Evolutionary conservation across 2,888 invertebrate species (phyloP), one percentile per base, ranked within the genome.

Genomic region (Phanerotoma sp.): DNA sequence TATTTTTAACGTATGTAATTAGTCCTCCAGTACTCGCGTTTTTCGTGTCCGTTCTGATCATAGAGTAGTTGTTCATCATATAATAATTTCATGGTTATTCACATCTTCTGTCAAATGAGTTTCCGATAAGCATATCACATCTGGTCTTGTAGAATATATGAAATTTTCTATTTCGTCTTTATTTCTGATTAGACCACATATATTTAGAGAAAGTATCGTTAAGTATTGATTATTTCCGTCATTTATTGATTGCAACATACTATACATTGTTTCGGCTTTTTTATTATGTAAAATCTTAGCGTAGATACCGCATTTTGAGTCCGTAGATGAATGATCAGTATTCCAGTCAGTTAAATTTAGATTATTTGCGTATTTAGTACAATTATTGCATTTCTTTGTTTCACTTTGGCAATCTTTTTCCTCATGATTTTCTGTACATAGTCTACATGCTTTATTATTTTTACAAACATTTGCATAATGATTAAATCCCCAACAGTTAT

Each of bases 141-240:
- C 20, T 18, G 54, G 54, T 38, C 33, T 51, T 9, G 3, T 4
- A 13, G 30, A 10, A 42, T 42, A 28, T 30, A 50, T 38, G 18
- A 32, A 30, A 9, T 5, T 32, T 16, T 42, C 41, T 7, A 60
- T 47, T 45, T 60, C 38, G 5, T 62, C 57, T 18, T 62, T 58
- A 52, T 62, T n/a, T 3, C 13, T 33, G 2, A 60, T n/a, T 20
- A 54, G 55, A 5, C 58, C 51, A 18, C 51, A 50, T 1, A 51
- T 48, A 44, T 62, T 62, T 21, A 52, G 6, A 6, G 28, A 21
- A 10, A 44, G n/a, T 21, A 44, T 30, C 2, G 9, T n/a, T 30
- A 30, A 9, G n/a, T 2, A n/a, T 11, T 2, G 9, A 11, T 30
- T n/a, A 2, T 2, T 30, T 11, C 30, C n/a, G n/a, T 30, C n/a